Evolutionary conservation across 2,888 invertebrate genomes (phyloP), one percentile per base, ranked within the genome.

Genomic region (Marasmarcha lunaedactyla): DNA sequence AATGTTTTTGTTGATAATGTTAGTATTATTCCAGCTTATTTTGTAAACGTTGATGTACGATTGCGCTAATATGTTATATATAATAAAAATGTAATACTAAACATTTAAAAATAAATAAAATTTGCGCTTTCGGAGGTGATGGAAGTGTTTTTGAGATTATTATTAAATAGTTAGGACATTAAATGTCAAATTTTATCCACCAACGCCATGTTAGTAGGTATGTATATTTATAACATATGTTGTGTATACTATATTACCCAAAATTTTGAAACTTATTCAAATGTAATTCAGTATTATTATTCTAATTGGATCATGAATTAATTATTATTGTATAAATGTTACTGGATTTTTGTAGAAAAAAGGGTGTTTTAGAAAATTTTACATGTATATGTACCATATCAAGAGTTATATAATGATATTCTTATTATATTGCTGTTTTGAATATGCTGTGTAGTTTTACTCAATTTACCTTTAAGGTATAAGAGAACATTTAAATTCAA

Each of bases 131-230:
- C 47, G 48, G 54, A 57, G 55, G 56, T 51, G 54, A 46, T 55
- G 48, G 46, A 47, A 42, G 49, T 44, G 49, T 48, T 48, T 52
- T 59, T 69, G 79, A 79, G 79, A 78, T 78, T 78, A 77, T 71
- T 74, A 72, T 68, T 58, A 52, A 48, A 52, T 61, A 62, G 58
- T 63, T 69, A 69, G 54, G 81, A 65, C 79, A 81, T 81, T 42
- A 69, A 73, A 81, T 78, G 81, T 81, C 78, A 45, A 44, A 49
- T 50, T 48, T 52, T 43, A 48, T 51, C 54, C 47, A 38, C 37
- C 14, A 37, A 37, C 27, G 34, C 34, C 45, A 46, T 48, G 40
- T 11, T 44, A 45, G 27, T 39, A n/a, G n/a, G n/a, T n/a, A 36
- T 41, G 40, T 44, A 47, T 20, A 20, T 20, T 41, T 47, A 42